Percentiles rank a stretch among this genome's conserved stretches.
phyloP scores from a whole-genome alignment of 2,797 vertebrate species.

The Siniperca scherzeri region DNA sequence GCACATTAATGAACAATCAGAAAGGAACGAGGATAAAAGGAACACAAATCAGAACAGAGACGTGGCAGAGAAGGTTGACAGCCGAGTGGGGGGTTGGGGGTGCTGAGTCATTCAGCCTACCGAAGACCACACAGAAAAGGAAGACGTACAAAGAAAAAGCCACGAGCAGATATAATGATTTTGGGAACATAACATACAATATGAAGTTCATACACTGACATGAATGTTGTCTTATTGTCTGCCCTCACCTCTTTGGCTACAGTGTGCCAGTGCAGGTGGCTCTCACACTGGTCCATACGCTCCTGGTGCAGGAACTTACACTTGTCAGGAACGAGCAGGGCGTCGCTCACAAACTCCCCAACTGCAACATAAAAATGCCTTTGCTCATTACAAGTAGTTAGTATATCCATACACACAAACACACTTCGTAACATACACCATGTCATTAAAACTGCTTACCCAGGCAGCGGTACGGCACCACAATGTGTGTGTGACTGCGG shows the following conservation, averaged over 20 bases:
- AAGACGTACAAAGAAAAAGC: neutral
- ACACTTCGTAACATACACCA: neutral
- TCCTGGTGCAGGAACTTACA: constrained; percentile 99
- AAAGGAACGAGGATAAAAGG: neutral
- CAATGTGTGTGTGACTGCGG: constrained; percentile 92
- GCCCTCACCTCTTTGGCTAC: constrained; percentile 95
- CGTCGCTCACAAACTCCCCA: constrained; percentile 98
- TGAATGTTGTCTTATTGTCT: neutral
- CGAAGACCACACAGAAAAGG: constrained; percentile 6
- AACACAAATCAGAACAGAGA: constrained; percentile 18
- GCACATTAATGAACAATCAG: neutral
- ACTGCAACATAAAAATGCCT: constrained; percentile 81
- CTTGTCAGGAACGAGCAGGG: constrained; percentile 97
- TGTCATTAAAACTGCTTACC: constrained; percentile 82
- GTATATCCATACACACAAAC: neutral
- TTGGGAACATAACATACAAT: neutral
- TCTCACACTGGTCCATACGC: constrained; percentile 97
- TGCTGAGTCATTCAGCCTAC: constrained; percentile 29
- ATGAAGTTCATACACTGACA: neutral
- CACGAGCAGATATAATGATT: neutral
- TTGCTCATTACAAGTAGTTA: neutral
- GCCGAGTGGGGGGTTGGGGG: neutral
- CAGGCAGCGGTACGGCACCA: constrained; percentile 97
- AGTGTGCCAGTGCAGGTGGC: constrained; percentile 98
- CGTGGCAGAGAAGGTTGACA: neutral